phyloP scores from a whole-genome alignment of 1,140 invertebrate genomes.

The Brachionus asplanchnoidis region DNA sequence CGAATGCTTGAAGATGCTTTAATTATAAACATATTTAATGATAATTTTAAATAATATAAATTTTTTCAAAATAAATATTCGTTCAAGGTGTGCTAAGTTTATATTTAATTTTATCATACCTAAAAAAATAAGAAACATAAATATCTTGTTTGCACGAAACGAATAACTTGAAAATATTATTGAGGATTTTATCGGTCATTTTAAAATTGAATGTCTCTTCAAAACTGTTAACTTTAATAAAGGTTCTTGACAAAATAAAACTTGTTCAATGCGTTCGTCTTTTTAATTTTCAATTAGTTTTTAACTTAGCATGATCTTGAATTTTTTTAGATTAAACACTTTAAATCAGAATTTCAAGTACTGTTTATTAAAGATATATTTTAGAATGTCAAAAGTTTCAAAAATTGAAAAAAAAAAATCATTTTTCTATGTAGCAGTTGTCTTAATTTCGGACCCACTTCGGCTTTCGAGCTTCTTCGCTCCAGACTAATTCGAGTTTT shows the following conservation, averaged over 20 bases:
- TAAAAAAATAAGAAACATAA: neutral
- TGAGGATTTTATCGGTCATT: neutral
- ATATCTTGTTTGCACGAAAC: neutral
- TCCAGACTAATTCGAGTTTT: neutral
- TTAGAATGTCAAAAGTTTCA: neutral
- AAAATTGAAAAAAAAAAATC: neutral
- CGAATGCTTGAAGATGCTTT: neutral
- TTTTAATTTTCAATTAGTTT: neutral
- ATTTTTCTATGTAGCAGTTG: too few species aligned
- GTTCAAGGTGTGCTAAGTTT: neutral
- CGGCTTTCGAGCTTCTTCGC: too few species aligned
- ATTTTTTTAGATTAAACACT: conserved; percentile 11
- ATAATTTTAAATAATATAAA: neutral
- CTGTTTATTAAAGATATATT: neutral
- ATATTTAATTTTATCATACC: neutral
- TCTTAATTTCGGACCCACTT: too few species aligned
- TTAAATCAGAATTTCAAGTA: neutral
- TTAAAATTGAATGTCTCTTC: neutral
- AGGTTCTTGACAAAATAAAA: neutral
- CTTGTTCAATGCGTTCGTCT: neutral
- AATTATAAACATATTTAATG: neutral
- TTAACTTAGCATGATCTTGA: neutral
- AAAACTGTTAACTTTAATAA: neutral
- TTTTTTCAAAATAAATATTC: neutral
- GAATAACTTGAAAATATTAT: neutral